phyloP scores from a whole-genome alignment of 2,888 invertebrate genomes.

The Pristionchus maxplancki region DNA sequence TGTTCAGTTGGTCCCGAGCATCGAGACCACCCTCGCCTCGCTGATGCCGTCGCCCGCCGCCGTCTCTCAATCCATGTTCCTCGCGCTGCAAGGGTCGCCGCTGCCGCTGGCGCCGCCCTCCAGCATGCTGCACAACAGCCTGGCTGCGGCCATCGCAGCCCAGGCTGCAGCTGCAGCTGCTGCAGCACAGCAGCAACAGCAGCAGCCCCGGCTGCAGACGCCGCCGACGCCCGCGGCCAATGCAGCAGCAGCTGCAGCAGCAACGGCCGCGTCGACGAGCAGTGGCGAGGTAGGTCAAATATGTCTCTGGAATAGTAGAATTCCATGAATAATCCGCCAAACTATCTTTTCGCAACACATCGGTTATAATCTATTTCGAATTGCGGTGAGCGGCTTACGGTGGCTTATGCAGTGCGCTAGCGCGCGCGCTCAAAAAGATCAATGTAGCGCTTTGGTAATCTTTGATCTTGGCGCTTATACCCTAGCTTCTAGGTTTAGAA shows the following conservation, averaged over 20 bases:
- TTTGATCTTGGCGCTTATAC: no score
- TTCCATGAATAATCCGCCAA: neutral
- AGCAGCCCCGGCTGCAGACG: neutral
- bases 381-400: neutral
- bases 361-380: neutral
- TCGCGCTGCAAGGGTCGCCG: conserved; percentile 26
- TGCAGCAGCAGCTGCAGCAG: neutral
- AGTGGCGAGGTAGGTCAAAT: conserved; percentile 10
- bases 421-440: neutral
- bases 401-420: conserved; percentile 4
- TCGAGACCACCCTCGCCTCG: conserved; percentile 10
- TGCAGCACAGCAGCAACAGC: no score
- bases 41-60: conserved; percentile 6
- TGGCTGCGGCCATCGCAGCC: neutral
- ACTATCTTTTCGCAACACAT: conserved; percentile 7
- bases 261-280: neutral
- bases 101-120: neutral
- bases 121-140: conserved; percentile 42
- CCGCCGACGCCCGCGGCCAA: neutral
- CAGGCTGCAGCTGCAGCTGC: neutral
- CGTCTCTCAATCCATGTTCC: neutral
- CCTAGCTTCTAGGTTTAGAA: no score
- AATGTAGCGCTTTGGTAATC: no score
- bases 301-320: no score
- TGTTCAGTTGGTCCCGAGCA: neutral